Evolutionary conservation across 2,888 invertebrate genomes (phyloP), one percentile per base, ranked within the genome.

Genomic region (Glyphotaelius pellucidus): DNA sequence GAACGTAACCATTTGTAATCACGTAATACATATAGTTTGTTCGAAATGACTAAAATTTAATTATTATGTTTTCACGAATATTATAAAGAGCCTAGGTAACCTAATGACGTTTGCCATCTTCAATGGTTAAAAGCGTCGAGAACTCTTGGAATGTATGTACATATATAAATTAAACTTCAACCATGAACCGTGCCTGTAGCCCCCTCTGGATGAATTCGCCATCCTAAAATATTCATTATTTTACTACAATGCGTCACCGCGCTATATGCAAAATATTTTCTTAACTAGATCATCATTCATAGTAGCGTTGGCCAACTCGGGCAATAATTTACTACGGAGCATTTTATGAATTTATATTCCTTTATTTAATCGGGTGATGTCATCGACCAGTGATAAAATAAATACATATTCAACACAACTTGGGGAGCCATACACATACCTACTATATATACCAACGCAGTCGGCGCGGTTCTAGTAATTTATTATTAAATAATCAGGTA

Each of bases 341-440:
- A 85, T 90, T 90, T 85, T 90, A 90, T 90, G 84, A 90, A 90
- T 90, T 90, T 84, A 90, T 67, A 67, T 83, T 30, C 84, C 85
- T 85, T 90, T 67, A 84, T 67, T 85, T 38, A 79, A 90, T 90
- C 67, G 79, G 38, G 79, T 90, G 90, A 90, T 90, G 90, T 90
- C 90, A 90, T 83, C 90, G 67, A 79, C 67, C 90, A 42, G 38
- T n/a, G 30, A 35, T 88, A 88, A 88, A 67, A 88, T 88, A 88
- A 86, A 86, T 86, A 47, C 47, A 47, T 47, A 47, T 86, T 47
- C 86, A 38, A 42, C 38, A 47, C 30, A 25, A n/a, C 42, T 30
- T 15, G 86, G 42, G 47, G 42, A 42, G n/a, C 67, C 67, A 67
- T 67, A 67, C 1, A 67, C 67, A 67, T 25, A 25, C 25, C n/a